phyloP scores from a whole-genome alignment of 2,113 vertebrate species.

The Paradoxurus hermaphroditus region DNA sequence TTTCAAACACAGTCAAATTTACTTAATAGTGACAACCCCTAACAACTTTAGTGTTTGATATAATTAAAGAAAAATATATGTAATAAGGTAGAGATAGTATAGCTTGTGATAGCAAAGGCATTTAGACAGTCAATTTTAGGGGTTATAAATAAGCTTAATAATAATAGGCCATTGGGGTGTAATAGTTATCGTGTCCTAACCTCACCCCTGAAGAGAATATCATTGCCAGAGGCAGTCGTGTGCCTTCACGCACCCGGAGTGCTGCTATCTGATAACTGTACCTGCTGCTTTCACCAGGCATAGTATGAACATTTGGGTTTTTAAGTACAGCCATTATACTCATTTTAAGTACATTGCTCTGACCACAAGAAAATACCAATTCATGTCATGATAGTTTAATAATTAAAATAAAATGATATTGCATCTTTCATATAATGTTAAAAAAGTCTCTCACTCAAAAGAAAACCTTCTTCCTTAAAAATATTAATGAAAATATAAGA shows the following conservation, averaged over 20 bases:
- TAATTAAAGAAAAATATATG: neutral
- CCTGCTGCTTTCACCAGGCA: conserved; percentile 70
- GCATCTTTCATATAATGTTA: conserved; percentile 31
- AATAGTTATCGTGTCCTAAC: conserved; percentile 72
- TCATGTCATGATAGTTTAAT: conserved; percentile 60
- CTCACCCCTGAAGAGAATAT: conserved; percentile 72
- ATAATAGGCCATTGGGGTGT: conserved; percentile 39
- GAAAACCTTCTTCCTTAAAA: neutral
- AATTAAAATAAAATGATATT: neutral
- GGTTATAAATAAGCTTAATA: conserved; percentile 74
- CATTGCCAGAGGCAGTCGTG: conserved; percentile 69
- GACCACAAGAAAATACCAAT: conserved; percentile 73
- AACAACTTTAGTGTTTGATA: neutral
- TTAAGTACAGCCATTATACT: conserved; percentile 60
- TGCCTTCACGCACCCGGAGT: conserved; percentile 62
- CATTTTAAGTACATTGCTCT: conserved; percentile 69
- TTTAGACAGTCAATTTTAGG: conserved; percentile 16
- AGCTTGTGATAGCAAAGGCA: neutral
- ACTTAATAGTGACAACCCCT: neutral
- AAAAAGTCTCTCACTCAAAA: neutral
- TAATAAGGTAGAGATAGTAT: neutral
- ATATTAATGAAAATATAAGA: neutral
- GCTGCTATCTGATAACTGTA: conserved; percentile 75
- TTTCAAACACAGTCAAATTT: neutral
- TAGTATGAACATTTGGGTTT: conserved; percentile 56